Base-by-base conservation (phyloP, 2,797 vertebrate genomes). In the Tauraco hartlaubi region DNA sequence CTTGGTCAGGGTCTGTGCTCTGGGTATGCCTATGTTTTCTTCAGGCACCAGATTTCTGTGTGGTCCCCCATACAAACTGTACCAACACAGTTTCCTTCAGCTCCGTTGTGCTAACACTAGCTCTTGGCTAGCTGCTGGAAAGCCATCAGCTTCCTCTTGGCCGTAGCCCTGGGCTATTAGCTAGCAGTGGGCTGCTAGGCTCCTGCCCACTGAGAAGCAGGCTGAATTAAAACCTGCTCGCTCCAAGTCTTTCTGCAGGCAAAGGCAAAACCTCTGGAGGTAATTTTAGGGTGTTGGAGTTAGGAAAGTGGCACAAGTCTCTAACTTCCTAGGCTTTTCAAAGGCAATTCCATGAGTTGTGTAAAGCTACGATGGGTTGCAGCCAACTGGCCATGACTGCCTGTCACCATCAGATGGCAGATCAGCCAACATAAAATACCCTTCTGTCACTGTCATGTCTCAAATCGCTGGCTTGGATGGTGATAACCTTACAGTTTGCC, bases 331-430 rank as follows among this genome's bases (percentile, higher is more conserved):
- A 6, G 35, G 12, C 6, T 78, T 75, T 82, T 54, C 48, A n/a
- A 29, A 83, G n/a, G 58, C 29, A 41, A 25, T 26, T 58, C 7
- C 23, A 15, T 9, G 28, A 43, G 13, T 11, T n/a, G 4, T 7
- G 9, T 0, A 20, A 78, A 89, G 26, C 29, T 56, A 22, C 0
- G 2, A 37, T 15, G 39, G 43, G 9, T 66, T 69, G 9, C 19
- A 69, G 63, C n/a, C 63, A 73, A 2, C n/a, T 68, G 91, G 49
- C 89, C 25, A 1, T 66, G 68, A 54, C 77, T 31, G 51, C 23
- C 74, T 67, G 59, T 66, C 41, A 41, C 81, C 81, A 79, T 92
- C 75, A 91, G 46, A 56, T 64, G 56, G 89, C 89, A 89, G 84
- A 91, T 78, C 51, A 87, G 20, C 62, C 77, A 79, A 31, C 14